Evolutionary conservation across 2,113 vertebrate species (phyloP).

Genomic region (Lanius ludovicianus): DNA sequence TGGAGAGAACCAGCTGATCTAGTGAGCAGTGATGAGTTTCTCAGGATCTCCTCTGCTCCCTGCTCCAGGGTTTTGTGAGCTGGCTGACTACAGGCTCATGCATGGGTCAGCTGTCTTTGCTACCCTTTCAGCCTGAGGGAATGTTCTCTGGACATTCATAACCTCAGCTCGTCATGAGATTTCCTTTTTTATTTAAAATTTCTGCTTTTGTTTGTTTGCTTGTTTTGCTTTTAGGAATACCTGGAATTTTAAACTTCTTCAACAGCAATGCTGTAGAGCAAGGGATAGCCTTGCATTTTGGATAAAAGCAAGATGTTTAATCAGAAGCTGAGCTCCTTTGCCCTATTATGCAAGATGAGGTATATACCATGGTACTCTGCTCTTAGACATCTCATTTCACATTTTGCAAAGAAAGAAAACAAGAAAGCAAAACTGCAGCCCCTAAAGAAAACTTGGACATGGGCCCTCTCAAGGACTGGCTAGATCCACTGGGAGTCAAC

Average conservation of each 20-base stretch:
- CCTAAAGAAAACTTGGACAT: background rate
- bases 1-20: background rate
- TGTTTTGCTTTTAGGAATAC: background rate
- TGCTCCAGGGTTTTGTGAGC: background rate
- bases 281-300: background rate
- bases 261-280: background rate
- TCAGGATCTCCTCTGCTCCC: background rate
- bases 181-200: background rate
- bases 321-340: background rate
- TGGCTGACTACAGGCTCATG: fast-evolving
- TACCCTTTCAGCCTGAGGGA: background rate
- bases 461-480: background rate
- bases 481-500: background rate
- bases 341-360: background rate
- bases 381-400: background rate
- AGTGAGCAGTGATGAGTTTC: background rate
- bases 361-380: background rate
- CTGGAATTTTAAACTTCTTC: background rate
- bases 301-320: background rate
- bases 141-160: background rate
- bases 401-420: background rate
- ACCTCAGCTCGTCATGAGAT: background rate
- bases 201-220: background rate
- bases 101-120: background rate
- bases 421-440: background rate